Percentiles rank a stretch among this genome's conserved stretches.
Conservation (phyloP, 2,888 invertebrate species). For the Tetranychus truncatus region DNA sequence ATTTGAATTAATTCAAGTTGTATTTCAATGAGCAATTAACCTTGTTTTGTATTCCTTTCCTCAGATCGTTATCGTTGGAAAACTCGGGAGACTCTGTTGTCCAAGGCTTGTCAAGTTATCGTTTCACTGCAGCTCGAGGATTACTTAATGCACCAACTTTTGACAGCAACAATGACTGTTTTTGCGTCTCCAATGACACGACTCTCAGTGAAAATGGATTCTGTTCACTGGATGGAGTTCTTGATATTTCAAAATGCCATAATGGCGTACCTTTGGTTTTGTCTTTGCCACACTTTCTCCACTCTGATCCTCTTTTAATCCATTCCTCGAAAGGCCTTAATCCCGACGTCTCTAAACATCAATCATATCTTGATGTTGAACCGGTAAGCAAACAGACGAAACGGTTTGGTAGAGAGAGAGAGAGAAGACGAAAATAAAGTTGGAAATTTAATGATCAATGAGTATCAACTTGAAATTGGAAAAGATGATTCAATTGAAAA, state of each 20-base stretch:
- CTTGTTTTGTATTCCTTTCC: not conserved
- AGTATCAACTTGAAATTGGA: too few relatives aligned
- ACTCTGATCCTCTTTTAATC: not conserved
- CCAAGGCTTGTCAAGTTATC: not conserved
- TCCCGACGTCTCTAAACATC: not conserved
- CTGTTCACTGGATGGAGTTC: not conserved
- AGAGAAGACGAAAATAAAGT: not conserved
- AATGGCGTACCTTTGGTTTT: not conserved
- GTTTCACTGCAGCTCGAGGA: not conserved
- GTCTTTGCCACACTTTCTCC: not conserved
- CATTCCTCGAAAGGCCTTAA: not conserved
- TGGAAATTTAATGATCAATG: not conserved
- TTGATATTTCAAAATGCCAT: not conserved
- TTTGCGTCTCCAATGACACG: not conserved
- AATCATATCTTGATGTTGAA: not conserved
- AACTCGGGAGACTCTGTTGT: not conserved
- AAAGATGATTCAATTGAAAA: too few relatives aligned
- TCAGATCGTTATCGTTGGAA: not conserved
- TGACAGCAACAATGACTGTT: not conserved
- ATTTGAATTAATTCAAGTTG: not conserved
- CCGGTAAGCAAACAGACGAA: not conserved
- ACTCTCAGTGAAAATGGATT: not conserved
- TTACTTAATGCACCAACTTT: not conserved
- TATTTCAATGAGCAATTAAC: not conserved
- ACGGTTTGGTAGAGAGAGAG: too few relatives aligned